These are phyloP conservation scores for Alouatta palliata DNA, from an alignment of 2,113 vertebrate genomes.

Conservation along the genomic window DNA sequence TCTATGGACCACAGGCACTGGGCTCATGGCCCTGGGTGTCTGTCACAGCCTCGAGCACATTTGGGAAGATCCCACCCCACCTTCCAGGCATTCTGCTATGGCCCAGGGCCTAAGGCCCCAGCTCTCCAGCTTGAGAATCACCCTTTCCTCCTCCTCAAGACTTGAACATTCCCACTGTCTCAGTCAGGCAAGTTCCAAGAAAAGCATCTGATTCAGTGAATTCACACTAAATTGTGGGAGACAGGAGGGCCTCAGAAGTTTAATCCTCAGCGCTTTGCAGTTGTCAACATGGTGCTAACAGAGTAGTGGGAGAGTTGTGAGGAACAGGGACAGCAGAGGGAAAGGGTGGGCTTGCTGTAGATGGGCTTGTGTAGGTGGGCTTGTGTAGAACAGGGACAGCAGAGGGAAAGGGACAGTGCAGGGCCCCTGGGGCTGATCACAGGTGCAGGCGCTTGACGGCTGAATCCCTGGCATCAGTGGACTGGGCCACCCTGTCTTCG, in stretches of 20 bases:
- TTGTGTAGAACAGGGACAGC: neutral
- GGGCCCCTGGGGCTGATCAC: neutral
- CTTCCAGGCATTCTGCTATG: too few species aligned
- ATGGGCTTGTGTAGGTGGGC: too few species aligned
- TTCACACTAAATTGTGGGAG: neutral
- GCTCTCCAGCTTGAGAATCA: neutral
- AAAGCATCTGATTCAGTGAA: neutral
- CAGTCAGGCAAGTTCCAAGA: accelerated
- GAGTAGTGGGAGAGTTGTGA: neutral
- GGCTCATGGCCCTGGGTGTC: neutral
- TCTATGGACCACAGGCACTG: neutral
- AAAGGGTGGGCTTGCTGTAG: neutral
- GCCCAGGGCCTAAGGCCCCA: neutral
- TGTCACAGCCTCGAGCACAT: too few species aligned
- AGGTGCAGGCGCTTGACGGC: accelerated
- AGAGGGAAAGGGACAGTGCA: too few species aligned
- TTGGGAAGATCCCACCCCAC: too few species aligned
- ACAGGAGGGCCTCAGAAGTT: neutral
- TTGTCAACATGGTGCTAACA: neutral
- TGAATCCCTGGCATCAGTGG: accelerated
- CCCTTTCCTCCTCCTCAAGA: neutral
- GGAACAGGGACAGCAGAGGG: neutral
- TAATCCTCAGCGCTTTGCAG: neutral
- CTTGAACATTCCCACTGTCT: neutral
- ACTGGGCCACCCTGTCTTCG: neutral